These are phyloP conservation scores for Amphimedon queenslandica DNA, from an alignment of 37 sponge, comb jelly and placozoan species.

Conservation along the genomic window DNA sequence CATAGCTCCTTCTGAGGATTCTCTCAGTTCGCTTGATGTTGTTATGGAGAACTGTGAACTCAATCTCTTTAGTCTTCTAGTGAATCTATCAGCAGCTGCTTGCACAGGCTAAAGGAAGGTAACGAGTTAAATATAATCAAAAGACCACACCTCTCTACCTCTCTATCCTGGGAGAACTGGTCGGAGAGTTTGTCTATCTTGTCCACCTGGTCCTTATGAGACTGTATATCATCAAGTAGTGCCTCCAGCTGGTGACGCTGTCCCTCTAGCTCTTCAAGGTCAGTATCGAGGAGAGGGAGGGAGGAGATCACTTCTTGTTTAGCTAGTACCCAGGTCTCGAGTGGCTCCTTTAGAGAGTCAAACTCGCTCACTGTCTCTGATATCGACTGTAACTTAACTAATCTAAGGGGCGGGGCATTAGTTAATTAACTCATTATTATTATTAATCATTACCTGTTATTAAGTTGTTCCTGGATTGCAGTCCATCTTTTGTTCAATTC, in stretches of 20 bases:
- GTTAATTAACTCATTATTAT: no score
- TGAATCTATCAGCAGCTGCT: slow-evolving; percentile 43
- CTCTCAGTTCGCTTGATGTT: neutral
- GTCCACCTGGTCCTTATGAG: slow-evolving; percentile 1
- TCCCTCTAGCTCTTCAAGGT: slow-evolving; percentile 24
- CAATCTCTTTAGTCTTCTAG: slow-evolving; percentile 13
- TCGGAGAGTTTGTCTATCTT: slow-evolving; percentile 26
- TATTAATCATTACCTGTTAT: no score
- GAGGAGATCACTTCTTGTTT: slow-evolving; percentile 26
- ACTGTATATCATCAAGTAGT: neutral
- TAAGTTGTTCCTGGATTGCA: slow-evolving; percentile 27
- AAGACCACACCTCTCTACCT: no score
- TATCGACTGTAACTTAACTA: slow-evolving; percentile 29
- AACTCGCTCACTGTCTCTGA: slow-evolving; percentile 29
- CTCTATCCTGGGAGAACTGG: slow-evolving; percentile 30
- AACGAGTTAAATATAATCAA: no score
- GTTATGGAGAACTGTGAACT: neutral
- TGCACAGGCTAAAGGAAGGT: slow-evolving; percentile 35
- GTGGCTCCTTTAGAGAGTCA: slow-evolving; percentile 36
- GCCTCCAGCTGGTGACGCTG: slow-evolving; percentile 26
- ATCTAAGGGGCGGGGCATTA: no score
- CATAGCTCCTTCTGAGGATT: neutral
- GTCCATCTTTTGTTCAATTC: slow-evolving; percentile 37
- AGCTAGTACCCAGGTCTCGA: slow-evolving; percentile 46
- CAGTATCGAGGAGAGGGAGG: slow-evolving; percentile 50